These are phyloP conservation scores for Misgurnus anguillicaudatus DNA, from an alignment of 2,113 vertebrate genomes.

Conservation along the genomic window DNA sequence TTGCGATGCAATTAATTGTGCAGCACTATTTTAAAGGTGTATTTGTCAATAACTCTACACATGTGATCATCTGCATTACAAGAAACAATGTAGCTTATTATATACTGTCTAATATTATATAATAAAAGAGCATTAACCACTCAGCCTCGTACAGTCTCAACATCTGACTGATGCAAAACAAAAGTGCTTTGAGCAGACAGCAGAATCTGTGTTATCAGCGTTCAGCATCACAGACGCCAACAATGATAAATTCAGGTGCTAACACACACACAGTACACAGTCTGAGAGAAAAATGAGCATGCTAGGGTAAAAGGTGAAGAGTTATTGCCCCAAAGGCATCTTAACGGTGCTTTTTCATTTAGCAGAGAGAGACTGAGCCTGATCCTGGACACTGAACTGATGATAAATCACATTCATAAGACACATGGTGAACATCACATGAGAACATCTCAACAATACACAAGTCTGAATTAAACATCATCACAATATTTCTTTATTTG, in stretches of 20 bases:
- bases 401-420: conserved; percentile 28
- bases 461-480: conserved; percentile 15
- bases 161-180: not conserved
- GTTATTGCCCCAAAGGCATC: conserved; percentile 44
- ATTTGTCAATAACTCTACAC: no score
- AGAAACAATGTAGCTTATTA: no score
- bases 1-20: no score
- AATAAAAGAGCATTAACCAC: no score
- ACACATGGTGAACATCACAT: conserved; percentile 27
- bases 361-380: conserved; percentile 44
- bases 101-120: no score
- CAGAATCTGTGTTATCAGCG: not conserved
- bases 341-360: conserved; percentile 51
- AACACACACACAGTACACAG: conserved; percentile 43
- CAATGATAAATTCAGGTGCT: no score
- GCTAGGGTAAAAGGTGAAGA: conserved; percentile 45
- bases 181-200: not conserved
- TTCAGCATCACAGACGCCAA: conserved; percentile 6
- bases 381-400: conserved; percentile 35
- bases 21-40: no score
- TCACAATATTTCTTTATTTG: no score
- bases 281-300: conserved; percentile 41
- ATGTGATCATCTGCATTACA: no score
- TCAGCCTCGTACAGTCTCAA: no score
- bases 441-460: conserved; percentile 36